Evolutionary conservation across 1,140 invertebrate genomes (phyloP), one percentile per base, ranked within the genome.

Genomic region (Trichoplusia ni): DNA sequence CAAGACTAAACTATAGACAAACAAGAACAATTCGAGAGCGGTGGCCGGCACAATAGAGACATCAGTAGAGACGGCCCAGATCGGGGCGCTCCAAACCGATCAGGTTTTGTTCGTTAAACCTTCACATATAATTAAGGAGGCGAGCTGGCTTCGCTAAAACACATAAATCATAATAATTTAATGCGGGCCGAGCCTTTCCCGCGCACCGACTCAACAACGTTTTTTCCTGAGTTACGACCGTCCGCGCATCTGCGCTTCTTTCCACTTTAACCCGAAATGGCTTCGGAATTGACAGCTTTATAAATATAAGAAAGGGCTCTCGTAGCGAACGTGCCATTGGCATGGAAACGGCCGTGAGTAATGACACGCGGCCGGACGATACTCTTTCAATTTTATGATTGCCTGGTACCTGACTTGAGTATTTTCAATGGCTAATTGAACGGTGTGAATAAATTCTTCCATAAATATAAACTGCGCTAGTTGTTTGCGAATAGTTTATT

Each of bases 81-180:
- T 19, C 37, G 25, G 21, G 21, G 44, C 18, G 38, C 38, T 31
- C 35, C 37, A 58, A 29, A 31, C 21, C 37, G 54, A 29, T 58
- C 37, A 44, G 53, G 54, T 27, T 58, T 44, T 33, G 81, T 84
- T 79, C 82, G 83, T 84, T 82, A 83, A 81, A 71, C 77, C 79
- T 74, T 75, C 84, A 80, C 80, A 79, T 86, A 86, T 88, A 88
- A 88, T 88, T 86, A 88, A 81, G 81, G 79, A 79, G 75, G 74
- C 76, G 63, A 51, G 29, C 60, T 49, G 69, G 61, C 69, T 76
- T 70, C 72, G 76, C 79, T 85, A 86, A 86, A 86, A 86, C 80
- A 86, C 79, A 89, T 89, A 89, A 89, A 89, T 89, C 86, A 89
- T 89, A 87, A 87, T 87, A 89, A 89, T 89, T 89, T 89, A 87